Conservation (phyloP, 2,888 invertebrate genomes). For the Andrena dorsata region DNA sequence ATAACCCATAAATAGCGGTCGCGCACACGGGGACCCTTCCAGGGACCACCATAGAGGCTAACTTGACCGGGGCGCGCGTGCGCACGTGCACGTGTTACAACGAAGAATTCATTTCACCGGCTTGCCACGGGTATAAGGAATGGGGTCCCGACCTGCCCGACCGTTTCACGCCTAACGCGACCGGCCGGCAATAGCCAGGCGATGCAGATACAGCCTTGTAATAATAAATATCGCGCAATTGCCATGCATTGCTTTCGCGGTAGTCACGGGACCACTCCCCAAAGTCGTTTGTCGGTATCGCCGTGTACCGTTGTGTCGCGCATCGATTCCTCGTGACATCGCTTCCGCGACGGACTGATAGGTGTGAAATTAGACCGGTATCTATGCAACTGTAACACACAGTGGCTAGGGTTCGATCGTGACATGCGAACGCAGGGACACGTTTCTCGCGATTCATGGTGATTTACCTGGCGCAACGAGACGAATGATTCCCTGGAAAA, state of each 20-base stretch:
- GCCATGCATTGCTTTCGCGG: conserved; percentile 67
- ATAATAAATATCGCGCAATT: conserved; percentile 73
- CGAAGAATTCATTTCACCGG: conserved; percentile 76
- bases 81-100: conserved; percentile 53
- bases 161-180: conserved; percentile 71
- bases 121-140: conserved; percentile 73
- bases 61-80: not conserved
- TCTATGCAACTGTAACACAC: not conserved
- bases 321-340: conserved; percentile 41
- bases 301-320: conserved; percentile 32
- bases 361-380: conserved; percentile 11
- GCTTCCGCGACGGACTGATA: conserved; percentile 24
- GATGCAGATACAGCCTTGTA: conserved; percentile 65
- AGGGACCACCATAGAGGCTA: conserved; percentile 27
- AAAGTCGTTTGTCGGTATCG: conserved; percentile 63
- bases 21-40: conserved; percentile 24
- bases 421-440: no score
- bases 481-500: no score
- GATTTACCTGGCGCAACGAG: not conserved
- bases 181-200: conserved; percentile 18
- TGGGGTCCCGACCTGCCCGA: conserved; percentile 73
- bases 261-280: conserved; percentile 67
- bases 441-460: not conserved
- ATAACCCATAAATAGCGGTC: conserved; percentile 73
- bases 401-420: not conserved